These are phyloP conservation scores for Peromyscus maniculatus DNA, from an alignment of 2,113 vertebrate genomes.

Conservation along the genomic window DNA sequence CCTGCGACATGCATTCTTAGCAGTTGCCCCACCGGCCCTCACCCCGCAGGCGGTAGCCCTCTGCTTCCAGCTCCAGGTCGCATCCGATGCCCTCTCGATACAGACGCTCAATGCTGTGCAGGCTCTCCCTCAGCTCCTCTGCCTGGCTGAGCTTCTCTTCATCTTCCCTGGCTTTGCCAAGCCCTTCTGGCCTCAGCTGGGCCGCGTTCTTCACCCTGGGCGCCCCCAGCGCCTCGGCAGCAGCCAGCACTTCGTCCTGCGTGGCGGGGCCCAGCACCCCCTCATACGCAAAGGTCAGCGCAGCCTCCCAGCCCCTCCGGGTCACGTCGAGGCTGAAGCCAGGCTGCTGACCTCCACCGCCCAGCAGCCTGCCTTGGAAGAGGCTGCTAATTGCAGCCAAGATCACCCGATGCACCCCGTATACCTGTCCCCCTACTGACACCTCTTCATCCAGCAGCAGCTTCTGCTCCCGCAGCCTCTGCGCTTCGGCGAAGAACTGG, in stretches of 20 bases:
- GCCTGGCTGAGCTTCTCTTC: conserved; percentile 60
- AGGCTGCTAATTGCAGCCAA: conserved; percentile 89
- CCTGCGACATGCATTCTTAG: background rate
- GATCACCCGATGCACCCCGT: conserved; percentile 85
- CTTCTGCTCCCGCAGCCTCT: conserved; percentile 80
- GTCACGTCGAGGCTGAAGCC: conserved; percentile 59
- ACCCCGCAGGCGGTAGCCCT: conserved; percentile 86
- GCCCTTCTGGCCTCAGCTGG: conserved; percentile 8
- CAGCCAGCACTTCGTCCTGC: conserved; percentile 81
- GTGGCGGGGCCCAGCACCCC: conserved; percentile 82
- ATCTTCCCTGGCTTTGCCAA: background rate
- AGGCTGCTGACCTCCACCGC: background rate
- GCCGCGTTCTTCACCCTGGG: conserved; percentile 87
- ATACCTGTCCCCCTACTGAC: conserved; percentile 66
- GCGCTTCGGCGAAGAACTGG: conserved; percentile 84
- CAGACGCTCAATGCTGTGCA: conserved; percentile 87
- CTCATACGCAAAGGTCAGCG: conserved; percentile 93
- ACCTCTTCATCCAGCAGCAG: conserved; percentile 88
- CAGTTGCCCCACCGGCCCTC: conserved; percentile 37
- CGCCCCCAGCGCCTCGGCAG: conserved; percentile 86
- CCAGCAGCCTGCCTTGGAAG: conserved; percentile 81
- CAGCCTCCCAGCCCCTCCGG: conserved; percentile 85
- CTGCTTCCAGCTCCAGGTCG: conserved; percentile 90
- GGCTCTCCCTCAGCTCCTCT: conserved; percentile 87
- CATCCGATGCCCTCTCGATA: conserved; percentile 88